Percentiles rank a stretch among this genome's conserved stretches.
phyloP scores from a whole-genome alignment of 2,113 vertebrate genomes.

The Diphyllodes magnificus region DNA sequence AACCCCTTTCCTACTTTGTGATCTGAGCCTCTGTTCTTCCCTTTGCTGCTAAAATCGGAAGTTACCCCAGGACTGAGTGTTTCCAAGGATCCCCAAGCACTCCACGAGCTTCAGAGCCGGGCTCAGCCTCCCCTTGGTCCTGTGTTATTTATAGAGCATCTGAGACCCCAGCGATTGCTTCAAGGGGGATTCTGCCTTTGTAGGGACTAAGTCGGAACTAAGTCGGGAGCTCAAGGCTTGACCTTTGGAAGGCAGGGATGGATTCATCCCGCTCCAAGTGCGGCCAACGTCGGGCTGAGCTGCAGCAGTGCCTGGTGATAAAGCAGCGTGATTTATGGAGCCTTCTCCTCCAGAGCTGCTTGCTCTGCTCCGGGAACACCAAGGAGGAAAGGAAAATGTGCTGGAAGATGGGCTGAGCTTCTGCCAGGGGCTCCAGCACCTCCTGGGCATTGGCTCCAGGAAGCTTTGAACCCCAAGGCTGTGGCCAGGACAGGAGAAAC shows the following conservation, averaged over 20 bases:
- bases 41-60: constrained; percentile 33
- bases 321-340: constrained; percentile 41
- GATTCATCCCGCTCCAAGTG: background rate
- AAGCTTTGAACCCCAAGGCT: background rate
- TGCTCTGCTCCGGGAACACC: background rate
- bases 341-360: background rate
- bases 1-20: background rate
- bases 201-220: constrained; percentile 14
- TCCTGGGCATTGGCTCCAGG: background rate
- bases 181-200: constrained; percentile 33
- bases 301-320: constrained; percentile 5
- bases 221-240: constrained; percentile 32
- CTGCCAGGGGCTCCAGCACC: background rate
- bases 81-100: constrained; percentile 25
- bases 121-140: constrained; percentile 16
- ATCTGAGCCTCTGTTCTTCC: constrained; percentile 38
- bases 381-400: background rate
- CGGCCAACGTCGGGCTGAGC: constrained; percentile 1
- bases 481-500: background rate
- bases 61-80: background rate
- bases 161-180: background rate
- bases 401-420: background rate
- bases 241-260: constrained; percentile 28
- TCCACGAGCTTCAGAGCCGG: constrained; percentile 2
- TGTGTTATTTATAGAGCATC: constrained; percentile 41